These are phyloP conservation scores for Rhingia campestris DNA, from an alignment of 2,888 invertebrate species.

Conservation along the genomic window DNA sequence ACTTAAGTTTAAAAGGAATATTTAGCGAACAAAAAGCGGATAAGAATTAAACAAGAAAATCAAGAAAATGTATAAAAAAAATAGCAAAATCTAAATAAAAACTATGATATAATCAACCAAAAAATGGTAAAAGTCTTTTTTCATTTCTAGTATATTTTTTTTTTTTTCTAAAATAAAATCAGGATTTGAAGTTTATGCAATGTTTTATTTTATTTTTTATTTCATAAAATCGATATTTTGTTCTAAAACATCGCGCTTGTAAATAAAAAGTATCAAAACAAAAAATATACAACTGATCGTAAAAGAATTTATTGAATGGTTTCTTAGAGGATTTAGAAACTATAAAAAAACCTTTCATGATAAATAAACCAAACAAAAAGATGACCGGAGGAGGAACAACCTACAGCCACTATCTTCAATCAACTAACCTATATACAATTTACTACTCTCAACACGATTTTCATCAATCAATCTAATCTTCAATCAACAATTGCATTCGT, in stretches of 20 bases:
- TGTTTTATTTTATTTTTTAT: too few relatives aligned
- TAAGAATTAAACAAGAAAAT: slow-evolving; percentile 56
- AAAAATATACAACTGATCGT: slow-evolving; percentile 34
- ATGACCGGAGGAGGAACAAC: slow-evolving; percentile 3
- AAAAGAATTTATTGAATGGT: slow-evolving; percentile 65
- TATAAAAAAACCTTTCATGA: slow-evolving; percentile 12
- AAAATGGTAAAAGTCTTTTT: slow-evolving; percentile 67
- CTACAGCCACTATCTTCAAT: slow-evolving; percentile 42
- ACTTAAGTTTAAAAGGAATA: slow-evolving; percentile 71
- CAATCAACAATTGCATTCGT: slow-evolving; percentile 54
- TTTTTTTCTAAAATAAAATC: slow-evolving; percentile 4
- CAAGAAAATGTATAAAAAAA: slow-evolving; percentile 75
- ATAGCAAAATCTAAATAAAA: slow-evolving; percentile 80
- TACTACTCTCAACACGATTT: slow-evolving; percentile 52
- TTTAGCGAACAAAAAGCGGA: slow-evolving; percentile 53
- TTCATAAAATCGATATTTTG: slow-evolving; percentile 14
- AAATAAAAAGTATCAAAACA: slow-evolving; percentile 26
- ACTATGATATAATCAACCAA: slow-evolving; percentile 80
- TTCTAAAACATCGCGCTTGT: slow-evolving; percentile 32
- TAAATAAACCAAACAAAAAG: slow-evolving; percentile 2
- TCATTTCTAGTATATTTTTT: slow-evolving; percentile 28
- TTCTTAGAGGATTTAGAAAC: slow-evolving; percentile 49
- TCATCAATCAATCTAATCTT: slow-evolving; percentile 66
- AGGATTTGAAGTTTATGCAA: slow-evolving; percentile 16
- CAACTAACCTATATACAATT: slow-evolving; percentile 32